A percentile compares a stretch with the other conserved stretches of the same genome.
These are phyloP conservation scores for Takifugu bimaculatus DNA, from an alignment of 2,113 vertebrate genomes.

Conservation along the genomic window DNA sequence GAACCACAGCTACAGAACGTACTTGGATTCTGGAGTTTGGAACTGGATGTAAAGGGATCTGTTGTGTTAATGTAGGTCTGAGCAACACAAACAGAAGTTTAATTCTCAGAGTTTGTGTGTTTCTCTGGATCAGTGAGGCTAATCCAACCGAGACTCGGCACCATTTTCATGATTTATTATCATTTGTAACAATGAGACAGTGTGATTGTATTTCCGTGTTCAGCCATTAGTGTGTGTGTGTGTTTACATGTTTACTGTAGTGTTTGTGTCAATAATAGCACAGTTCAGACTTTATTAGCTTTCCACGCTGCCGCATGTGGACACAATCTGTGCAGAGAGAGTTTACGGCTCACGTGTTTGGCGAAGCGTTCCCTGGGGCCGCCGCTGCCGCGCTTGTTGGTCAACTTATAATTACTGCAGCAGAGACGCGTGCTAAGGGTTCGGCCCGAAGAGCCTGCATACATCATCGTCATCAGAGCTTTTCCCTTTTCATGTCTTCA, in stretches of 20 bases:
- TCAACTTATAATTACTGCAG: neutral
- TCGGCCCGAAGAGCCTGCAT: conserved; percentile 12
- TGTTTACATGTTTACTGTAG: neutral
- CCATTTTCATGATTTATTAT: conserved; percentile 7
- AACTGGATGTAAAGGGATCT: too few relatives aligned
- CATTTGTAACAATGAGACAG: conserved; percentile 8
- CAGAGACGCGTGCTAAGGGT: conserved; percentile 11
- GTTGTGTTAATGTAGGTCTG: too few relatives aligned
- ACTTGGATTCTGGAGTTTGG: too few relatives aligned
- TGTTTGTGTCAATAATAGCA: neutral
- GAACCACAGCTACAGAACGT: too few relatives aligned
- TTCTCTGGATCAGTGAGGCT: too few relatives aligned
- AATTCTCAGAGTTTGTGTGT: too few relatives aligned
- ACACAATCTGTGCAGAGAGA: conserved; percentile 3
- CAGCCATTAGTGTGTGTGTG: neutral
- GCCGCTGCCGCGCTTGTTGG: neutral
- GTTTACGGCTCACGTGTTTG: conserved; percentile 3
- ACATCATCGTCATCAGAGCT: conserved; percentile 12
- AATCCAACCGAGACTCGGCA: neutral
- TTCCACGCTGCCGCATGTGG: neutral
- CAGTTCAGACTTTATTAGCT: conserved; percentile 1
- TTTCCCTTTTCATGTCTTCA: too few relatives aligned
- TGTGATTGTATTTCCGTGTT: neutral
- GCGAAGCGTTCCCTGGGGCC: conserved; percentile 3
- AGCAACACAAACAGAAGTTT: too few relatives aligned